These are phyloP conservation scores for Acanthosepion lycidas DNA, from an alignment of 2,888 invertebrate species.

Conservation along the genomic window DNA sequence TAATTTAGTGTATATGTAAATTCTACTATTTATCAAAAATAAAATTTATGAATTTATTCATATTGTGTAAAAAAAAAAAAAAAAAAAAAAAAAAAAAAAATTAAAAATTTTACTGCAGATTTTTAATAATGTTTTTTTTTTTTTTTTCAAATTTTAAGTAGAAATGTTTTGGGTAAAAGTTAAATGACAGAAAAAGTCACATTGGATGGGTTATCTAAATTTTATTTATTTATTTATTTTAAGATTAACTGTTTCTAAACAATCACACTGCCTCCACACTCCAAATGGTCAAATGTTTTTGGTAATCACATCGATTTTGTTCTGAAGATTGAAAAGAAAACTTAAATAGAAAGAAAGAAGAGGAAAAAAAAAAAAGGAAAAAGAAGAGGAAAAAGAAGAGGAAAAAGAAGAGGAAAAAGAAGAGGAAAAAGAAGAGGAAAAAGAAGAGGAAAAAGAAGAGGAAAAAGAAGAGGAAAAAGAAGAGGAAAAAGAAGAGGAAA, in stretches of 20 bases:
- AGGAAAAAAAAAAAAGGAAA: no score
- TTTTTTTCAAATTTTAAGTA: neutral
- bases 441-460: no score
- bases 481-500: no score
- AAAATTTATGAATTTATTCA: neutral
- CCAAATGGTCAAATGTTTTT: neutral
- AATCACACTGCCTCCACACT: neutral
- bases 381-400: no score
- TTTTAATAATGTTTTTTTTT: neutral
- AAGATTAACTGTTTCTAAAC: neutral
- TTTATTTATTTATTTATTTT: no score
- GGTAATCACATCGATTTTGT: neutral
- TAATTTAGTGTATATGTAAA: neutral
- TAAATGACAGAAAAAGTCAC: neutral
- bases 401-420: no score
- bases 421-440: no score
- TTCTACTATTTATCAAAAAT: neutral
- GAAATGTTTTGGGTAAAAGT: neutral
- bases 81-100: neutral
- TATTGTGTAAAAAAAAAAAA: neutral
- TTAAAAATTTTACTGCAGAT: neutral
- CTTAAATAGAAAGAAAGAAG: no score
- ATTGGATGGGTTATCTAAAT: no score
- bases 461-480: no score
- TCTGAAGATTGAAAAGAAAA: neutral